Conservation (phyloP, 1,140 invertebrate genomes). For the Liolophura sinensis region DNA sequence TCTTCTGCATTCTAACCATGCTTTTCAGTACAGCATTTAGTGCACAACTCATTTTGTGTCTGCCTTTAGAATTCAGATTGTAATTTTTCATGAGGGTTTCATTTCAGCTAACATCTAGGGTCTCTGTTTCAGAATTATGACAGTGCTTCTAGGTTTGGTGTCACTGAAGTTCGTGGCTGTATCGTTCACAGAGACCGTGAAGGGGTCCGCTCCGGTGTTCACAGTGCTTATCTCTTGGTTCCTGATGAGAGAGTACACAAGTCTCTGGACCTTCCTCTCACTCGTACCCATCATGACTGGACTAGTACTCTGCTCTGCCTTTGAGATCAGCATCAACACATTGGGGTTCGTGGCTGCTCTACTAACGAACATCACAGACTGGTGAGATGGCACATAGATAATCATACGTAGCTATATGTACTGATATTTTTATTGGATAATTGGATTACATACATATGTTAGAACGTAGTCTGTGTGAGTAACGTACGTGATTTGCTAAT, state of each 20-base stretch:
- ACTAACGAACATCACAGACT: slow-evolving; percentile 82
- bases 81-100: no score
- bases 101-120: not conserved
- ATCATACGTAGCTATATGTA: no score
- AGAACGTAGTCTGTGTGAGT: no score
- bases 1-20: not conserved
- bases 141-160: slow-evolving; percentile 74
- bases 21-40: no score
- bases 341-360: slow-evolving; percentile 78
- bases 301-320: slow-evolving; percentile 80
- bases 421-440: no score
- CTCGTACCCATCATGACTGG: slow-evolving; percentile 85
- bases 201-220: slow-evolving; percentile 83
- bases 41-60: no score
- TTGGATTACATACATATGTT: no score
- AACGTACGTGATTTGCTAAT: no score
- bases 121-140: slow-evolving; percentile 68
- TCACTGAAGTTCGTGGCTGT: slow-evolving; percentile 83
- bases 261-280: slow-evolving; percentile 76
- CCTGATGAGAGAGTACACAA: slow-evolving; percentile 70
- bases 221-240: slow-evolving; percentile 78
- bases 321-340: slow-evolving; percentile 80
- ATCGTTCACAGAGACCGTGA: slow-evolving; percentile 85
- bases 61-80: no score
- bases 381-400: no score